A percentile compares a stretch with the other conserved stretches of the same genome.
phyloP scores from a whole-genome alignment of 2,797 vertebrate species.

The Sphaeramia orbicularis region DNA sequence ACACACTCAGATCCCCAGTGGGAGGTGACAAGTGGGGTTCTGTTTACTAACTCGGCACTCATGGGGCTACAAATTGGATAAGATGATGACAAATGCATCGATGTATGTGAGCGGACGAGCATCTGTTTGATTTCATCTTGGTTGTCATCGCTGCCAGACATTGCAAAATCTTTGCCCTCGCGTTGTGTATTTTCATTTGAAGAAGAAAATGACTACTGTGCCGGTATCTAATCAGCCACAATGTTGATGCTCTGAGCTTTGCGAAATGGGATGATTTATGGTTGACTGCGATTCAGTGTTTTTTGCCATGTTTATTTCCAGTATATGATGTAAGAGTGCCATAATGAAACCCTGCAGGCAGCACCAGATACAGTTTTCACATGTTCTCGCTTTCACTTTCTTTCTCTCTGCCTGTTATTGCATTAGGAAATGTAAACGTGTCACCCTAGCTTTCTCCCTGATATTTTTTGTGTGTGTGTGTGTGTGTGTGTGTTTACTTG shows the following conservation, averaged over 20 bases:
- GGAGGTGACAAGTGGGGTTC: slow-evolving; percentile 22
- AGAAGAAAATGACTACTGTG: slow-evolving; percentile 35
- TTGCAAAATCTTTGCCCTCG: slow-evolving; percentile 14
- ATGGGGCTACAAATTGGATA: slow-evolving; percentile 26
- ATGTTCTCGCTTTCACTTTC: slow-evolving; percentile 63
- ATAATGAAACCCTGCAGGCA: slow-evolving; percentile 54
- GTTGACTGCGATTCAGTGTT: slow-evolving; percentile 27
- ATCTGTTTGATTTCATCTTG: not conserved
- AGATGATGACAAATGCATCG: slow-evolving; percentile 15
- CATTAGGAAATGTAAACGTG: slow-evolving; percentile 67
- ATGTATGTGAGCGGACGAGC: no score
- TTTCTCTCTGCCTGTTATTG: slow-evolving; percentile 33
- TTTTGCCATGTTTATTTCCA: slow-evolving; percentile 55
- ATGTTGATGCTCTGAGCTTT: slow-evolving; percentile 35
- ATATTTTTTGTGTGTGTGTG: slow-evolving; percentile 27
- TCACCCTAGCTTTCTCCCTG: slow-evolving; percentile 33
- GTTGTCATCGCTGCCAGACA: slow-evolving; percentile 2
- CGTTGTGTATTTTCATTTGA: slow-evolving; percentile 4
- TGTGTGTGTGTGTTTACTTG: slow-evolving; percentile 51
- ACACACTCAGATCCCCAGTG: slow-evolving; percentile 19
- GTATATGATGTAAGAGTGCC: slow-evolving; percentile 36
- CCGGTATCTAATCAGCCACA: slow-evolving; percentile 56
- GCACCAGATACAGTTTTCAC: slow-evolving; percentile 23
- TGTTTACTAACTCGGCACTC: slow-evolving; percentile 37
- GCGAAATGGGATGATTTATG: slow-evolving; percentile 40